Conservation (phyloP, 1,140 invertebrate species). For the Whitmania pigra region DNA sequence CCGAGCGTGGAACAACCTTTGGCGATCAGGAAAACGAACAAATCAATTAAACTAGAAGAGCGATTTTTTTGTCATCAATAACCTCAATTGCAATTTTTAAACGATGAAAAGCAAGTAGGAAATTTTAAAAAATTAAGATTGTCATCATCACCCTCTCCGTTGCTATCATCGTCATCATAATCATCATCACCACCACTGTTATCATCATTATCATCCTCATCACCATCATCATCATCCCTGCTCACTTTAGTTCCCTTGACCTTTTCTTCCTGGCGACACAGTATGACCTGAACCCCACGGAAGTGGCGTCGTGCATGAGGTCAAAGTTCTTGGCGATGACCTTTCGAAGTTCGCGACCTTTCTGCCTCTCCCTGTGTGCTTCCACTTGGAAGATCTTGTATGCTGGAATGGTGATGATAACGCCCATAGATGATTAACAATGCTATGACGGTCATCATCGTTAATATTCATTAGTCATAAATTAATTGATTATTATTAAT, state of each 20-base stretch:
- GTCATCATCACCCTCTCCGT: background rate
- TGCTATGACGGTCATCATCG: too few species aligned
- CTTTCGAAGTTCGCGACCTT: slow-evolving; percentile 74
- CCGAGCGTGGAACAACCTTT: background rate
- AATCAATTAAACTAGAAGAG: too few species aligned
- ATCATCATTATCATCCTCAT: background rate
- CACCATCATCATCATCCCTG: background rate
- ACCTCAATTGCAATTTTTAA: background rate
- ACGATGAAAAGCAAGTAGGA: too few species aligned
- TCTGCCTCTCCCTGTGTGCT: slow-evolving; percentile 69
- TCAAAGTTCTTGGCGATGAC: slow-evolving; percentile 60
- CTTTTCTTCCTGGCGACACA: slow-evolving; percentile 47
- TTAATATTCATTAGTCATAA: too few species aligned
- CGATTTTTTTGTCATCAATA: background rate
- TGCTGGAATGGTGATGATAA: slow-evolving; percentile 34
- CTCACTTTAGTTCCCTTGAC: slow-evolving; percentile 29
- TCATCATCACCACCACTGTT: background rate
- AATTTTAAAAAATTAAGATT: too few species aligned
- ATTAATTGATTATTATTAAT: background rate
- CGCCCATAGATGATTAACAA: slow-evolving; percentile 30
- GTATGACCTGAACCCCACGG: slow-evolving; percentile 18
- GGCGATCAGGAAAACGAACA: background rate
- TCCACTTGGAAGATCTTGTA: slow-evolving; percentile 69
- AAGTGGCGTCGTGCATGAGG: slow-evolving; percentile 24
- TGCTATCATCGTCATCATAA: background rate